Evolutionary conservation across 2,797 vertebrate species (phyloP).

Genomic region (Sphaeramia orbicularis): DNA sequence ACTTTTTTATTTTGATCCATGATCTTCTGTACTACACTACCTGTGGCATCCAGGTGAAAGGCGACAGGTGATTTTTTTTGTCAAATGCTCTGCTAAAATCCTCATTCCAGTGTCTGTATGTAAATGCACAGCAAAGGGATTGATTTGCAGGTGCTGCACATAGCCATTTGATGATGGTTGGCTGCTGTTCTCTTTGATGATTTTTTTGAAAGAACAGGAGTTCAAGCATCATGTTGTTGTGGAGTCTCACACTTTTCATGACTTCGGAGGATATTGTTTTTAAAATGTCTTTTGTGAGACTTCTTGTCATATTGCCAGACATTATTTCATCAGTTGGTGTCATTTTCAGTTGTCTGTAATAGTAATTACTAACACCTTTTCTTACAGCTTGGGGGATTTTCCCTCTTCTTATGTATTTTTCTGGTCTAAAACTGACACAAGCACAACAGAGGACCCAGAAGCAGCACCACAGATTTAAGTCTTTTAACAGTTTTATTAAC

Average conservation of each 20-base stretch:
- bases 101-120: neutral
- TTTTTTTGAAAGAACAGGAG: slow-evolving; percentile 3
- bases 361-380: too few relatives aligned
- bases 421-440: too few relatives aligned
- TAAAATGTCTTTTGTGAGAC: too few relatives aligned
- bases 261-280: slow-evolving; percentile 2
- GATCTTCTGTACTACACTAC: too few relatives aligned
- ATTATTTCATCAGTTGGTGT: neutral
- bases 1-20: too few relatives aligned
- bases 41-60: too few relatives aligned
- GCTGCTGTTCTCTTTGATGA: neutral
- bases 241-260: neutral
- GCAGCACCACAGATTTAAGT: too few relatives aligned
- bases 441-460: too few relatives aligned
- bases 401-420: too few relatives aligned
- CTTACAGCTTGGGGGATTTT: too few relatives aligned
- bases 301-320: slow-evolving; percentile 3
- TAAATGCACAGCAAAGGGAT: slow-evolving; percentile 7
- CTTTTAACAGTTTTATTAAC: too few relatives aligned
- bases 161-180: neutral
- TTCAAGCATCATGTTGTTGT: slow-evolving; percentile 1
- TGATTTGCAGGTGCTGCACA: slow-evolving; percentile 1
- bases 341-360: too few relatives aligned
- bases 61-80: neutral
- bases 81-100: neutral